phyloP scores from a whole-genome alignment of 2,797 vertebrate species.

The Enoplosus armatus region DNA sequence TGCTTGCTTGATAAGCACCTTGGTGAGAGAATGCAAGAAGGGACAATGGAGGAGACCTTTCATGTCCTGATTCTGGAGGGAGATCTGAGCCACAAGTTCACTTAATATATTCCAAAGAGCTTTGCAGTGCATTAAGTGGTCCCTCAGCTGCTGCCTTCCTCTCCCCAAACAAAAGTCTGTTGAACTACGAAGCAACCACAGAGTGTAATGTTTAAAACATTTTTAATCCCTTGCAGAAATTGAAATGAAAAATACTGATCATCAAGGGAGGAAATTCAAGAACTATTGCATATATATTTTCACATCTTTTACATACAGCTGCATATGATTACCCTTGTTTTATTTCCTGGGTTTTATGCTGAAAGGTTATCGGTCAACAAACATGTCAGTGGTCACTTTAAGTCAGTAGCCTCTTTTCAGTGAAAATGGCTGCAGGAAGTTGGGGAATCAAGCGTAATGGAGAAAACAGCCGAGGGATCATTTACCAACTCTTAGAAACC shows the following conservation, averaged over 20 bases:
- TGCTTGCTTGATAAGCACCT: conserved; percentile 52
- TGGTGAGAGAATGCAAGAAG: conserved; percentile 38
- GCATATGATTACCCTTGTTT: neutral
- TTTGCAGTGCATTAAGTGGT: conserved; percentile 74
- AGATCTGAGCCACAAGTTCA: conserved; percentile 72
- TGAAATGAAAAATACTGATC: conserved; percentile 20
- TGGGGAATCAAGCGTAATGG: conserved; percentile 52
- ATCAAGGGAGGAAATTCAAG: neutral
- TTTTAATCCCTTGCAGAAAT: conserved; percentile 60
- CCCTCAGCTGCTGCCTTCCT: conserved; percentile 68
- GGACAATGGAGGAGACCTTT: conserved; percentile 64
- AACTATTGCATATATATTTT: neutral
- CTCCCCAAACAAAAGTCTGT: conserved; percentile 56
- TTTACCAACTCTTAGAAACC: conserved; percentile 38
- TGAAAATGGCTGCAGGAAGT: conserved; percentile 52
- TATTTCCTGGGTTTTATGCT: neutral
- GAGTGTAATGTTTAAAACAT: conserved; percentile 68
- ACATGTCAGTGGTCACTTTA: conserved; percentile 26
- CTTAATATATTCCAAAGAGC: conserved; percentile 77
- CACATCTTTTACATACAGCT: conserved; percentile 3
- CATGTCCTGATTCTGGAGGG: conserved; percentile 70
- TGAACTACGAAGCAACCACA: conserved; percentile 56
- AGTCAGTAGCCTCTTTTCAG: conserved; percentile 45
- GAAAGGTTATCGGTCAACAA: conserved; percentile 20
- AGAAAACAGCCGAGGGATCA: conserved; percentile 55